These are phyloP conservation scores for Thalpophila matura DNA, from an alignment of 2,888 invertebrate species.

Conservation along the genomic window DNA sequence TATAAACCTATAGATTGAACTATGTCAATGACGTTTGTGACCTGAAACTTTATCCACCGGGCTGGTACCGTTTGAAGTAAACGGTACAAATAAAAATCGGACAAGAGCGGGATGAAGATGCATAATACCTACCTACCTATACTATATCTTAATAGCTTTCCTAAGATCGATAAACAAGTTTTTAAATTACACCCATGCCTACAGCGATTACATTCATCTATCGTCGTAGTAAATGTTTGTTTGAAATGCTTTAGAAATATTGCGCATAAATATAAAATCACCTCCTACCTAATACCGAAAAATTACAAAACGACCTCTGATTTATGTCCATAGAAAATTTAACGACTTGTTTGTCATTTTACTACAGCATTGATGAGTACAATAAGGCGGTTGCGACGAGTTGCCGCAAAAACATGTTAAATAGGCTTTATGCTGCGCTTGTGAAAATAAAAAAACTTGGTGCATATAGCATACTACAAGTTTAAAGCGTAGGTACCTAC, in stretches of 20 bases:
- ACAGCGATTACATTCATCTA: slow-evolving; percentile 28
- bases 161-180: slow-evolving; percentile 36
- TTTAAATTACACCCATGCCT: slow-evolving; percentile 19
- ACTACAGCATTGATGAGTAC: slow-evolving; percentile 76
- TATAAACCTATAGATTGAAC: not conserved
- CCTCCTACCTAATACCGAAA: slow-evolving; percentile 61
- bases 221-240: slow-evolving; percentile 45
- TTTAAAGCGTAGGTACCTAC: slow-evolving; percentile 48
- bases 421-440: slow-evolving; percentile 68
- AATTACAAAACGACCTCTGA: slow-evolving; percentile 69
- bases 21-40: not conserved
- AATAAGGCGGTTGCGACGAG: slow-evolving; percentile 72
- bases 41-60: not conserved
- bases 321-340: slow-evolving; percentile 77
- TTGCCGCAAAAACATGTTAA: slow-evolving; percentile 76
- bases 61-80: not conserved
- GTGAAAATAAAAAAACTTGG: slow-evolving; percentile 62
- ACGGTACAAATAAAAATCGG: slow-evolving; percentile 1
- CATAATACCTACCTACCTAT: not conserved
- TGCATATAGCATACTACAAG: slow-evolving; percentile 52
- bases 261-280: slow-evolving; percentile 55
- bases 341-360: slow-evolving; percentile 79
- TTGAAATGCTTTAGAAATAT: slow-evolving; percentile 49
- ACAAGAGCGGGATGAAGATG: slow-evolving; percentile 1
- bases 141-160: slow-evolving; percentile 25